Conservation (phyloP, 2,113 vertebrate species). For the Chauna torquata region DNA sequence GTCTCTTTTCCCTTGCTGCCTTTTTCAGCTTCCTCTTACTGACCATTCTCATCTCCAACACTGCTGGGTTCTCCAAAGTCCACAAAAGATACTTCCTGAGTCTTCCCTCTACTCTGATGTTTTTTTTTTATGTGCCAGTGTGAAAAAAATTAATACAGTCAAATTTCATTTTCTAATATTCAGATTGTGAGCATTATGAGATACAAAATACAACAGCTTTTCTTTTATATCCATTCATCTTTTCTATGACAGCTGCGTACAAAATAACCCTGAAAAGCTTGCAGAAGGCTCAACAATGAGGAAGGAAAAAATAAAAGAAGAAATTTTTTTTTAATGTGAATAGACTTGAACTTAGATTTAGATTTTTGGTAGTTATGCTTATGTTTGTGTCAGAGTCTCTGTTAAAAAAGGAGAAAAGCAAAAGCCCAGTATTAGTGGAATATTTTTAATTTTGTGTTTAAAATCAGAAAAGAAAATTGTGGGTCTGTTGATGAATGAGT, state of each 20-base stretch:
- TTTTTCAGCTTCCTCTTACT: neutral
- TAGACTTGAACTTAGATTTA: neutral
- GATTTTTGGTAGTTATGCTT: neutral
- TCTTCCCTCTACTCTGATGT: neutral
- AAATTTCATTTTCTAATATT: neutral
- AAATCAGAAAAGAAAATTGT: neutral
- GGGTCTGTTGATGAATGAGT: neutral
- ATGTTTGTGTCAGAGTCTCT: neutral
- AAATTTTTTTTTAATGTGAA: neutral
- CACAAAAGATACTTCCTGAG: neutral
- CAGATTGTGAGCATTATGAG: neutral
- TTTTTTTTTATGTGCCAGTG: neutral
- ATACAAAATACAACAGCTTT: neutral
- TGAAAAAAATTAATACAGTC: neutral
- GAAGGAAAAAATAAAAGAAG: too few species aligned
- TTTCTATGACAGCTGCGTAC: neutral
- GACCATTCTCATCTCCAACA: neutral
- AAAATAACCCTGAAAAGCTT: neutral
- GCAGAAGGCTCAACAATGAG: neutral
- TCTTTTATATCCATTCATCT: neutral
- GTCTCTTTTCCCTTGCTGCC: neutral
- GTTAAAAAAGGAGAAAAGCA: neutral
- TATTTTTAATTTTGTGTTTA: neutral
- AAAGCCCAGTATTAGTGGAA: neutral
- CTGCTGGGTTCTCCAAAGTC: neutral